Conservation (phyloP, 2,888 invertebrate species). For the Zeuzera pyrina region DNA sequence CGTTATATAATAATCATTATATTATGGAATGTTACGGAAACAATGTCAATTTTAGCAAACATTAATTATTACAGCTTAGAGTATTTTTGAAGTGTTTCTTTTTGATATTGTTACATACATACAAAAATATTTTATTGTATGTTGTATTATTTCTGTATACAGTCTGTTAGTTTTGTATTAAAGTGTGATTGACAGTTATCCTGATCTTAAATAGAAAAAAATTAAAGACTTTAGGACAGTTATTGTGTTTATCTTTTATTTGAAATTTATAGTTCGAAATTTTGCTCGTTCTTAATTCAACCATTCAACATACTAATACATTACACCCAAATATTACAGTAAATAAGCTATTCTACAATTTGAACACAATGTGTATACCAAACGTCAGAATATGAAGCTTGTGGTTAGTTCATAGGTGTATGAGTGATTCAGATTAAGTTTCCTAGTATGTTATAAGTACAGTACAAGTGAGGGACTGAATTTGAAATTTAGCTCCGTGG, state of each 20-base stretch:
- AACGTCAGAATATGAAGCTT: too few relatives aligned
- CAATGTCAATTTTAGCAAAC: constrained; percentile 49
- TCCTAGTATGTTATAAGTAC: too few relatives aligned
- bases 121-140: constrained; percentile 25
- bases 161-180: constrained; percentile 45
- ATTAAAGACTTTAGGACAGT: constrained; percentile 32
- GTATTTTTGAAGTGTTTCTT: constrained; percentile 23
- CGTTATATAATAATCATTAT: constrained; percentile 13
- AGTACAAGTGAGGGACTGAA: too few relatives aligned
- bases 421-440: too few relatives aligned
- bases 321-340: too few relatives aligned
- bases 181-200: constrained; percentile 46
- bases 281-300: too few relatives aligned
- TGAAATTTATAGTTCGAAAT: too few relatives aligned
- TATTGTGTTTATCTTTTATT: neutral
- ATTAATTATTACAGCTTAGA: constrained; percentile 16
- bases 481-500: too few relatives aligned
- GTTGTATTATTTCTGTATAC: constrained; percentile 34
- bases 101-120: constrained; percentile 31
- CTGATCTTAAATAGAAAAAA: constrained; percentile 39
- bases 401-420: too few relatives aligned
- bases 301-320: too few relatives aligned
- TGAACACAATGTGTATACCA: too few relatives aligned
- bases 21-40: constrained; percentile 12
- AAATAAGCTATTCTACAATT: too few relatives aligned